Evolutionary conservation across 2,797 vertebrate species (phyloP).

Genomic region (Numenius phaeopus): DNA sequence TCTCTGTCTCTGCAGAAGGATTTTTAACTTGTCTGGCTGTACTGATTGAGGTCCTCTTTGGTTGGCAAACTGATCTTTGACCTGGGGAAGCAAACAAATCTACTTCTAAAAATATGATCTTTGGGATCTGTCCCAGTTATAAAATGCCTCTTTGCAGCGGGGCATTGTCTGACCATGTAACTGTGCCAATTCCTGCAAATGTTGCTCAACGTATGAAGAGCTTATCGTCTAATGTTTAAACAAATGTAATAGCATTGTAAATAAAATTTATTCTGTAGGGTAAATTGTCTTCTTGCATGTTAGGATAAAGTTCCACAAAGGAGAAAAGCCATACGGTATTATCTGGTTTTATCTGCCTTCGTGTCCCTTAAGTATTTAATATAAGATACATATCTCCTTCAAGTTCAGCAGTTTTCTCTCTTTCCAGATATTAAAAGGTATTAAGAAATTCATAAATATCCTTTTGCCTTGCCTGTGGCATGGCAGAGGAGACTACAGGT

Average conservation of each 20-base stretch:
- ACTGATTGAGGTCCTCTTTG: not conserved
- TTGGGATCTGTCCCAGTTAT: slow-evolving; percentile 51
- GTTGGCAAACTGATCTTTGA: slow-evolving; percentile 44
- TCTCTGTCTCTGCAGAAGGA: not conserved
- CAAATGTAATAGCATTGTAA: slow-evolving; percentile 32
- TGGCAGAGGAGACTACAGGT: not conserved
- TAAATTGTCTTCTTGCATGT: not conserved
- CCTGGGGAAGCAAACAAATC: slow-evolving; percentile 49
- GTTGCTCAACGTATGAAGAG: not conserved
- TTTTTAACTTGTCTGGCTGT: not conserved
- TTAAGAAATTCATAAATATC: not conserved
- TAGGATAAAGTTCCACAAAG: not conserved
- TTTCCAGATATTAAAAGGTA: not conserved
- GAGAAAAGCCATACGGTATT: not conserved
- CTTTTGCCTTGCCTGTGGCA: not conserved
- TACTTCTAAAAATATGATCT: not conserved
- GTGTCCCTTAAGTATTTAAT: not conserved
- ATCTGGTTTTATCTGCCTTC: not conserved
- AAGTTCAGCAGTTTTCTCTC: not conserved
- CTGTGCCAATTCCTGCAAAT: slow-evolving; percentile 9
- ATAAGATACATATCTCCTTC: not conserved
- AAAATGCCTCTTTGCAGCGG: slow-evolving; percentile 32
- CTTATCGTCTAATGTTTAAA: slow-evolving; percentile 33
- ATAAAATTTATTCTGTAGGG: not conserved
- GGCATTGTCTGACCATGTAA: not conserved